These are phyloP conservation scores for Mormoops blainvillei DNA, from an alignment of 2,113 vertebrate genomes.

Conservation along the genomic window DNA sequence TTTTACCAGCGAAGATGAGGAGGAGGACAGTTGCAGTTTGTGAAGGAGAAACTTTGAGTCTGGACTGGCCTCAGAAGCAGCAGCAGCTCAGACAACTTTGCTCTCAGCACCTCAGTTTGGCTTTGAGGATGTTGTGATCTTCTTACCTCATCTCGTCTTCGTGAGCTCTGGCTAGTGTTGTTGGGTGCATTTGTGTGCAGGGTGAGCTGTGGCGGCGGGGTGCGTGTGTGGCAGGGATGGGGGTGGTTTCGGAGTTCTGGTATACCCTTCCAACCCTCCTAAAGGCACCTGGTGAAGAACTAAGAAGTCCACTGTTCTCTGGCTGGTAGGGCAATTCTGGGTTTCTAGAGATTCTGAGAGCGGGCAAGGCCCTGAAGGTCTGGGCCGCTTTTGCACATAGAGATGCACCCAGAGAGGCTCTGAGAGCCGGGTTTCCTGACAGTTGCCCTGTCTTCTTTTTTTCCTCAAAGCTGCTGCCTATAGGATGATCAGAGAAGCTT, in stretches of 20 bases:
- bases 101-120: not conserved
- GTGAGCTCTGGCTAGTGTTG: not conserved
- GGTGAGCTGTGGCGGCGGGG: not conserved
- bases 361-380: not conserved
- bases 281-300: not conserved
- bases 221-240: too few relatives aligned
- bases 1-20: not conserved
- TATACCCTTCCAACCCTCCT: not conserved
- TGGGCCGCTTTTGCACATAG: not conserved
- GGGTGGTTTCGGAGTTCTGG: not conserved
- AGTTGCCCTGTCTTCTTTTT: not conserved
- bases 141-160: not conserved
- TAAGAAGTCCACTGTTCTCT: not conserved
- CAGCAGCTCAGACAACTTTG: not conserved
- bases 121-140: not conserved
- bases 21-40: not conserved
- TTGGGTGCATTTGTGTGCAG: not conserved
- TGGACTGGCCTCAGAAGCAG: fast-evolving
- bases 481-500: too few relatives aligned
- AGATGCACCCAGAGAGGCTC: not conserved
- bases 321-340: not conserved
- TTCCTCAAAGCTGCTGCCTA: not conserved
- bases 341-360: not conserved
- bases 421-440: not conserved
- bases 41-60: not conserved